A percentile compares a stretch with the other conserved stretches of the same genome.
These are phyloP conservation scores for Opisthograptis luteolata DNA, from an alignment of 2,888 invertebrate species.

Conservation along the genomic window DNA sequence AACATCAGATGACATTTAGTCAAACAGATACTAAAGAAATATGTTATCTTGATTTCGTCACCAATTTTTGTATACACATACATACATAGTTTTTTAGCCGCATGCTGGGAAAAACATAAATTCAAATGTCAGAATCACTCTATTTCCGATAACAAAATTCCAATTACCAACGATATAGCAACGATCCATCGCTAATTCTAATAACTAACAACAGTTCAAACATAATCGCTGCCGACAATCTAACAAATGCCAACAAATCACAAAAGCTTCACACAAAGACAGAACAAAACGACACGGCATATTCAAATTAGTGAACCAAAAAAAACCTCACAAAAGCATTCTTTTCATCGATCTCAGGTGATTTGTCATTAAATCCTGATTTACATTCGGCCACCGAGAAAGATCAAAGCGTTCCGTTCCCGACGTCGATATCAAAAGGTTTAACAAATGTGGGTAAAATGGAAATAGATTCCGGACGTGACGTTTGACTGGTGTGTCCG, in stretches of 20 bases:
- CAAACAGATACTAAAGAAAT: no score
- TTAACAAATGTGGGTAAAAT: conserved; percentile 48
- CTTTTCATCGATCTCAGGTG: conserved; percentile 43
- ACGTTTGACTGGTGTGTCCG: conserved; percentile 26
- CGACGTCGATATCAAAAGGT: conserved; percentile 55
- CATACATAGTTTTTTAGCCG: no score
- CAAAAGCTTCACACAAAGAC: conserved; percentile 16
- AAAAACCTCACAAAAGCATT: conserved; percentile 31
- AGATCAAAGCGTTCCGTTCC: conserved; percentile 63
- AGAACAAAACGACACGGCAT: conserved; percentile 26
- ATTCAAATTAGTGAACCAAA: conserved; percentile 30
- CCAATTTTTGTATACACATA: no score
- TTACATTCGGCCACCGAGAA: conserved; percentile 64
- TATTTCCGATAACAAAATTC: not conserved
- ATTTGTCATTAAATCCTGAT: conserved; percentile 66
- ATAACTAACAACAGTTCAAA: not conserved
- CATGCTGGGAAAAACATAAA: not conserved
- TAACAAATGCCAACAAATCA: conserved; percentile 4
- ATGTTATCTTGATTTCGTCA: no score
- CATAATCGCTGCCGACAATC: conserved; percentile 4
- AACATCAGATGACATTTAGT: no score
- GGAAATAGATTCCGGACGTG: conserved; percentile 55
- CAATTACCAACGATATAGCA: not conserved
- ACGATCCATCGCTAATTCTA: no score
- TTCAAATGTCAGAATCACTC: not conserved